phyloP scores from a whole-genome alignment of 1,140 invertebrate species.

The Calephelis nemesis region DNA sequence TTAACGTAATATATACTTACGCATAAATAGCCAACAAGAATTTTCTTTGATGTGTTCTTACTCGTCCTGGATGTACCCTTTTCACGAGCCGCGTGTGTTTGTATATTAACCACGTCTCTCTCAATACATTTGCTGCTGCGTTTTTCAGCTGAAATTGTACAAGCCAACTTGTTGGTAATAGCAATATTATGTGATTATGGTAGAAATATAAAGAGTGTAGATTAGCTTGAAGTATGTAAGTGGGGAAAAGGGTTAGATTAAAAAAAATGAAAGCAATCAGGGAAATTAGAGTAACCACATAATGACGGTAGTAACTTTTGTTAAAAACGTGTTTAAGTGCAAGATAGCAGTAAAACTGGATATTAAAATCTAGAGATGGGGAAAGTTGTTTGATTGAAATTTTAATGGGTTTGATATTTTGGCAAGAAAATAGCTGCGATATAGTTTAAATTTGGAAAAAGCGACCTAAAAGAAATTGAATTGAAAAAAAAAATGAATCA shows the following conservation, averaged over 20 bases:
- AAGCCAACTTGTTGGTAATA: slow-evolving; percentile 20
- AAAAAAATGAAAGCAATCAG: neutral
- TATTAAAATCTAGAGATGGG: too few species aligned
- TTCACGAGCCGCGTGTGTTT: slow-evolving; percentile 99
- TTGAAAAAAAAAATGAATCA: too few species aligned
- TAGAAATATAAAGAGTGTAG: neutral
- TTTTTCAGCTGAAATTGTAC: slow-evolving; percentile 94
- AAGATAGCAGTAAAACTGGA: too few species aligned
- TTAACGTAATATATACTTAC: slow-evolving; percentile 82
- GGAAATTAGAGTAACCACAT: too few species aligned
- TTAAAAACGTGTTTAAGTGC: too few species aligned
- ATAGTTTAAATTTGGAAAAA: too few species aligned
- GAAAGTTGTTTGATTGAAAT: too few species aligned
- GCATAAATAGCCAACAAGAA: slow-evolving; percentile 99
- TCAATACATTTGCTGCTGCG: slow-evolving; percentile 98
- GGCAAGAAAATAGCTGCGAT: too few species aligned
- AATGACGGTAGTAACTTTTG: too few species aligned
- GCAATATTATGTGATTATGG: neutral
- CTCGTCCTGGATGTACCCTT: slow-evolving; percentile 96
- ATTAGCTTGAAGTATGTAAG: slow-evolving; percentile 10
- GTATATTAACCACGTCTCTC: slow-evolving; percentile 99
- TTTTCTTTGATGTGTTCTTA: slow-evolving; percentile 99
- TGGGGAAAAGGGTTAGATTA: neutral
- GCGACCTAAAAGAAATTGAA: too few species aligned
- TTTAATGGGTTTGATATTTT: too few species aligned